Evolutionary conservation across 2,797 vertebrate genomes (phyloP).

Genomic region (Pipistrellus kuhlii): DNA sequence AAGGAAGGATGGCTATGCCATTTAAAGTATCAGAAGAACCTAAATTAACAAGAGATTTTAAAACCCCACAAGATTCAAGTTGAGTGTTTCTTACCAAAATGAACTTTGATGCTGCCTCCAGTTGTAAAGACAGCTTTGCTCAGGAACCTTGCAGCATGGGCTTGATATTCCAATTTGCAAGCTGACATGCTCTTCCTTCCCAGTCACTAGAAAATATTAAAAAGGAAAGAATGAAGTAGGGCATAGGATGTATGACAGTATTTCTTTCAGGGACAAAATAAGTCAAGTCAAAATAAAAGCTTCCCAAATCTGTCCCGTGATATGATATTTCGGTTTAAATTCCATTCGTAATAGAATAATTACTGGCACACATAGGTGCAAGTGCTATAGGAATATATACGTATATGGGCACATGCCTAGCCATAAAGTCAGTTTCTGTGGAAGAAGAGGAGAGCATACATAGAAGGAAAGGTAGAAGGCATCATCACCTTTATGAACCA

Average conservation of each 20-base stretch:
- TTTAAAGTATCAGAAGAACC: not conserved
- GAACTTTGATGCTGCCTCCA: not conserved
- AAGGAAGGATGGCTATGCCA: not conserved
- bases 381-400: not conserved
- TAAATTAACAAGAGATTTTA: not conserved
- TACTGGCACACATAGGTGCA: not conserved
- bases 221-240: not conserved
- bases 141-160: not conserved
- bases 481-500: not conserved
- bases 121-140: not conserved
- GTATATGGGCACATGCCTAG: not conserved
- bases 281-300: not conserved
- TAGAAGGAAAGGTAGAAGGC: not conserved
- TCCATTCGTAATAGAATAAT: not conserved
- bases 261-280: not conserved
- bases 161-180: not conserved
- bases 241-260: not conserved
- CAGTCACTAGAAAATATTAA: not conserved
- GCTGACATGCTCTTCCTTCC: not conserved
- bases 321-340: not conserved
- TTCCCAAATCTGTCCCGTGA: not conserved
- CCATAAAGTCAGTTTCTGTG: not conserved
- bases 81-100: not conserved
- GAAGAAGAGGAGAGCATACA: not conserved
- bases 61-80: not conserved